Evolutionary conservation across 2,113 vertebrate genomes (phyloP).

Genomic region (Oxyruncus cristatus): DNA sequence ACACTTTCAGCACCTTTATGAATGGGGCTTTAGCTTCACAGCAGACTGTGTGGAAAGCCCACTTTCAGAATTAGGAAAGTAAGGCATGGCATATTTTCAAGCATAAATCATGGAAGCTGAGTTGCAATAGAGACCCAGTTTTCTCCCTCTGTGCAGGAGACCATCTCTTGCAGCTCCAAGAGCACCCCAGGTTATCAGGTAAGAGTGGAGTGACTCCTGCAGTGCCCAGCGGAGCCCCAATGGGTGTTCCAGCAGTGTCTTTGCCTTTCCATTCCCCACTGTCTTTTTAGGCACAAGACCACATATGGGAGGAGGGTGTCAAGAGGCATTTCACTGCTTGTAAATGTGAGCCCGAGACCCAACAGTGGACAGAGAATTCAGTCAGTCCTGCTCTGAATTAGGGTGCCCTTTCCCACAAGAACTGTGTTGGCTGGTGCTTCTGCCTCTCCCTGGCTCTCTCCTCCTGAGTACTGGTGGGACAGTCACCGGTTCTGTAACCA

Average conservation of each 20-base stretch:
- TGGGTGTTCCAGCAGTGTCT: neutral
- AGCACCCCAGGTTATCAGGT: neutral
- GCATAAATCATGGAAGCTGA: neutral
- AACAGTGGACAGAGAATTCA: neutral
- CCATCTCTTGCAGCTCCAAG: neutral
- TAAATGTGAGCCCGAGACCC: neutral
- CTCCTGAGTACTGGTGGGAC: neutral
- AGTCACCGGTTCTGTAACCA: neutral
- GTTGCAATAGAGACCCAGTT: neutral
- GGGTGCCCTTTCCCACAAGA: neutral
- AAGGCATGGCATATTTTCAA: neutral
- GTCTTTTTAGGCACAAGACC: neutral
- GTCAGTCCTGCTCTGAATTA: neutral
- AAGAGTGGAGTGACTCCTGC: neutral
- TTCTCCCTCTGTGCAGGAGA: neutral
- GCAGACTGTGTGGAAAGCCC: neutral
- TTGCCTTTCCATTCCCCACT: neutral
- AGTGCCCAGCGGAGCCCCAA: neutral
- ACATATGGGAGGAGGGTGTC: accelerated
- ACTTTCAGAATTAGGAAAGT: neutral
- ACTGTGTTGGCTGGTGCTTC: accelerated
- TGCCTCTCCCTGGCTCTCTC: neutral
- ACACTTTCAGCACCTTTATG: neutral
- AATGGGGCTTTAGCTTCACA: neutral
- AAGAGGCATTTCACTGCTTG: neutral